These are phyloP conservation scores for Cichlasoma orientale DNA, from an alignment of 2,797 vertebrate species.

Conservation along the genomic window DNA sequence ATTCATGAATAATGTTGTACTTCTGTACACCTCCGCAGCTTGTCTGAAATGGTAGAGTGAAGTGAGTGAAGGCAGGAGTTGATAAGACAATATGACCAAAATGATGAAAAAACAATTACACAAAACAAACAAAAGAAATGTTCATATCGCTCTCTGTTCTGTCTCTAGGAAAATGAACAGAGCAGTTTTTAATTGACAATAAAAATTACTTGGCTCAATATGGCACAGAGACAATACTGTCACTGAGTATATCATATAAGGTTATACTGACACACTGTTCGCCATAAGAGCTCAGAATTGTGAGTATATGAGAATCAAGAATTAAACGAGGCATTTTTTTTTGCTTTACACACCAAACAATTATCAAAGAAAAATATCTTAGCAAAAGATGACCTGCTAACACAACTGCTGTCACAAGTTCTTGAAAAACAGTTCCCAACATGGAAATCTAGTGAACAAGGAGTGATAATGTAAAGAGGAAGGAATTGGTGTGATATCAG, in stretches of 20 bases:
- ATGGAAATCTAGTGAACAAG: background rate
- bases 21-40: slow-evolving; percentile 35
- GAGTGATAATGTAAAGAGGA: background rate
- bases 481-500: background rate
- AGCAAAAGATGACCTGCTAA: background rate
- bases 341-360: background rate
- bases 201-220: background rate
- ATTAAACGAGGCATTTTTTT: background rate
- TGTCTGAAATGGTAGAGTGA: slow-evolving; percentile 43
- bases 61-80: slow-evolving; percentile 29
- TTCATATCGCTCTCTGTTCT: background rate
- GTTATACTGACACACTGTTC: background rate
- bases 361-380: background rate
- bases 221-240: background rate
- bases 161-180: background rate
- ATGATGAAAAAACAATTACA: background rate
- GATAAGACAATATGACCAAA: background rate
- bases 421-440: accelerated
- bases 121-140: no score
- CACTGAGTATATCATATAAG: background rate
- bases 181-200: background rate
- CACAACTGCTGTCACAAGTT: background rate
- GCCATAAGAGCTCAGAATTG: background rate
- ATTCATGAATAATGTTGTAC: slow-evolving; percentile 30
- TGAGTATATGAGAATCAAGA: background rate